These are phyloP conservation scores for Tamandua tetradactyla DNA, from an alignment of 2,797 vertebrate species.

Conservation along the genomic window DNA sequence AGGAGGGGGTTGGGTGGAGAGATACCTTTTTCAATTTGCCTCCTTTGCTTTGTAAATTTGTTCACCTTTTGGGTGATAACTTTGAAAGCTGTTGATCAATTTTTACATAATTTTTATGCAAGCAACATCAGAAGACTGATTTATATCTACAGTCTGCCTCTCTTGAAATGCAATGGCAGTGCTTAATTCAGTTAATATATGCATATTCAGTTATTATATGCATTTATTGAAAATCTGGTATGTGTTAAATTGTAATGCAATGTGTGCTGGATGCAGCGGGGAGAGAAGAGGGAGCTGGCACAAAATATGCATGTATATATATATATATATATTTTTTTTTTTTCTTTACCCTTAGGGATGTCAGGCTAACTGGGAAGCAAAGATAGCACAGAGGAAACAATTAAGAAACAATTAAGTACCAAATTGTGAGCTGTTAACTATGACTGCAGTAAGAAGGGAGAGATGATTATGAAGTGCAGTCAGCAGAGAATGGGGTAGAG, in stretches of 20 bases:
- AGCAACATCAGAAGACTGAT: constrained; percentile 28
- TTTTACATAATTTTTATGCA: not conserved
- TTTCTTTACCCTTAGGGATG: constrained; percentile 61
- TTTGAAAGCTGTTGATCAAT: constrained; percentile 52
- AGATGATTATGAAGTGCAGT: constrained; percentile 56
- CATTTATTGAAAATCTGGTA: constrained; percentile 25
- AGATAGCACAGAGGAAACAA: constrained; percentile 74
- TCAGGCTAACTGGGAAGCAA: constrained; percentile 66
- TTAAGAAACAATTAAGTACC: constrained; percentile 79
- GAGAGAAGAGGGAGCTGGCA: not conserved
- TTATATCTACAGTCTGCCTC: constrained; percentile 12
- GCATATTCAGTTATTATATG: constrained; percentile 37
- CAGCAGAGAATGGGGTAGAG: constrained; percentile 29
- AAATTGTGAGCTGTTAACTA: constrained; percentile 69
- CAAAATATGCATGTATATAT: not conserved
- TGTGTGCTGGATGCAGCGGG: not conserved
- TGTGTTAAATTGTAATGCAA: not conserved
- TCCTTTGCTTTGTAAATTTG: constrained; percentile 42
- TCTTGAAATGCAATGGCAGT: constrained; percentile 26
- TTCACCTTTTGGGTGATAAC: constrained; percentile 15
- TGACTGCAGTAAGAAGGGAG: constrained; percentile 61
- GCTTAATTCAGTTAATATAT: constrained; percentile 40
- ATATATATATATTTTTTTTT: not conserved
- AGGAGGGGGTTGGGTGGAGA: not conserved
- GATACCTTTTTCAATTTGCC: not conserved